Conservation (phyloP, 2,113 vertebrate species). For the Regulus satrapa region DNA sequence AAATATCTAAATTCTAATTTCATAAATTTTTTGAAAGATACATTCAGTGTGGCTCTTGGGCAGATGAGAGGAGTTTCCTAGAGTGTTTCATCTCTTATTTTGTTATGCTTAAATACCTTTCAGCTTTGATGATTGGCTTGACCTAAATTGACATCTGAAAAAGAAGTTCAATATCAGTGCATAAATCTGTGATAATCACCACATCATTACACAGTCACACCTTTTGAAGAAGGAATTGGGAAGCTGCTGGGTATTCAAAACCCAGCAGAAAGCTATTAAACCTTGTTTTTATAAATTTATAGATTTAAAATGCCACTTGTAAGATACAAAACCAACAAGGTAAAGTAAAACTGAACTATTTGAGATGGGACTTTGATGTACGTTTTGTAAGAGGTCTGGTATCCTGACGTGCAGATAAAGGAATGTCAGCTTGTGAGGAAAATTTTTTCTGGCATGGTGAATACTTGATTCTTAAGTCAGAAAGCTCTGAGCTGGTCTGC, state of each 20-base stretch:
- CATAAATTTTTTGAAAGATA: neutral
- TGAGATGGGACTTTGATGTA: neutral
- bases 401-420: neutral
- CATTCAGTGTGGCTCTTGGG: neutral
- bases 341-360: neutral
- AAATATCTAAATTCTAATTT: neutral
- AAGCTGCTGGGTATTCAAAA: neutral
- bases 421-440: neutral
- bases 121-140: neutral
- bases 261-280: neutral
- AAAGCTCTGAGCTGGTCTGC: neutral
- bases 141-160: neutral
- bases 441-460: neutral
- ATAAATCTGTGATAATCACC: neutral
- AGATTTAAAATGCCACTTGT: neutral
- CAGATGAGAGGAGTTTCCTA: neutral
- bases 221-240: neutral
- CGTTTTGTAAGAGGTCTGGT: neutral
- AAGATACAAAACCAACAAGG: neutral
- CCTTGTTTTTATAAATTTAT: neutral
- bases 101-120: constrained; percentile 8
- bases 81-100: neutral
- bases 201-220: neutral
- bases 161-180: neutral
- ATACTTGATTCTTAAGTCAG: neutral